A percentile compares a stretch with the other conserved stretches of the same genome.
phyloP scores from a whole-genome alignment of 2,888 invertebrate species.

The Acrobasis suavella region DNA sequence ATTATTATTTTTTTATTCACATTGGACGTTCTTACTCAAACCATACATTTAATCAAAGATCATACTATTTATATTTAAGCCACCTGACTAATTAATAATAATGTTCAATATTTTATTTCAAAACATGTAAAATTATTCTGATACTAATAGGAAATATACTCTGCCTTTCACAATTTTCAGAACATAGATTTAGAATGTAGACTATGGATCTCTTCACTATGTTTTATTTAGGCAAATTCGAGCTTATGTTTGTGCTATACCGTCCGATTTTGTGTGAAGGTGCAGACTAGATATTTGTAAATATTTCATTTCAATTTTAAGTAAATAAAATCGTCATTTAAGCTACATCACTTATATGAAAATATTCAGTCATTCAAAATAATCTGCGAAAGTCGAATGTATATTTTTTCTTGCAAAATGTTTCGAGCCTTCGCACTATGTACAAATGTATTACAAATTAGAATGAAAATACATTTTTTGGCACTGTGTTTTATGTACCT shows the following conservation, averaged over 20 bases:
- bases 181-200: slow-evolving; percentile 7
- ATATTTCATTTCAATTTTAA: slow-evolving; percentile 22
- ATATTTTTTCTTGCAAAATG: no score
- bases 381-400: no score
- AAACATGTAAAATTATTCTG: neutral
- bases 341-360: neutral
- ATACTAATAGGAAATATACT: neutral
- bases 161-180: neutral
- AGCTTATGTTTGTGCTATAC: slow-evolving; percentile 44
- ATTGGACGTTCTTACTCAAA: neutral
- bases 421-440: no score
- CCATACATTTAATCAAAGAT: neutral
- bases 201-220: slow-evolving; percentile 24
- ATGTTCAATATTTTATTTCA: neutral
- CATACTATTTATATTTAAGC: no score
- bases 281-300: slow-evolving; percentile 34
- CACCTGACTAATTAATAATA: no score
- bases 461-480: no score
- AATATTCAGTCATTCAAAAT: neutral
- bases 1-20: neutral
- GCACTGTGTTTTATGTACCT: no score
- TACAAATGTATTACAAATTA: no score
- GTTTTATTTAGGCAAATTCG: slow-evolving; percentile 28
- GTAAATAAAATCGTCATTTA: neutral
- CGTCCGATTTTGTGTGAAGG: slow-evolving; percentile 49